phyloP scores from a whole-genome alignment of 2,113 vertebrate species.

The Gopherus flavomarginatus region DNA sequence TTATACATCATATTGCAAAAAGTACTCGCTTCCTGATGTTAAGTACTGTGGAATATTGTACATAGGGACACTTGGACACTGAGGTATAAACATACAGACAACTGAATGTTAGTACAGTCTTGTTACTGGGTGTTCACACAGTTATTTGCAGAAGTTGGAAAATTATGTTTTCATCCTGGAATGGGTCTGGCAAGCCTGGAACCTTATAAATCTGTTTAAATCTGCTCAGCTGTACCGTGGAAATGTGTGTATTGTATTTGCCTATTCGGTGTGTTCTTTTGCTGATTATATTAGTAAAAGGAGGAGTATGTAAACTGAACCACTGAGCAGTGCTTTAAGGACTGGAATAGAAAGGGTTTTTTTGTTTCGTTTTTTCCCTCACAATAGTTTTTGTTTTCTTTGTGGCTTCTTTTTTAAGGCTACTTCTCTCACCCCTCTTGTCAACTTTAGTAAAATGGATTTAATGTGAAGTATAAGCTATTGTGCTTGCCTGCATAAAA shows the following conservation, averaged over 20 bases:
- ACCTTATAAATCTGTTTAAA: constrained; percentile 48
- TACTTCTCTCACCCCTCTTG: neutral
- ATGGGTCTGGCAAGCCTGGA: neutral
- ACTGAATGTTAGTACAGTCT: constrained; percentile 57
- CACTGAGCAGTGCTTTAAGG: constrained; percentile 32
- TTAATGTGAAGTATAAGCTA: constrained; percentile 10
- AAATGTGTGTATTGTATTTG: neutral
- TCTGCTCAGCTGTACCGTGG: constrained; percentile 15
- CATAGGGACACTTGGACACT: constrained; percentile 50
- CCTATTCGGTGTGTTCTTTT: constrained; percentile 1
- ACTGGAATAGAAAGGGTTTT: constrained; percentile 22
- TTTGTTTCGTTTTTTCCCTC: constrained; percentile 50
- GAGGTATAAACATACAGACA: constrained; percentile 18
- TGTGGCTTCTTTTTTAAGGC: constrained; percentile 30
- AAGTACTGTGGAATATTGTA: constrained; percentile 48
- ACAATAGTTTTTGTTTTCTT: constrained; percentile 39
- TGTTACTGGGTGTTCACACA: constrained; percentile 38
- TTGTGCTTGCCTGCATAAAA: constrained; percentile 26
- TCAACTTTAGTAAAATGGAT: constrained; percentile 40
- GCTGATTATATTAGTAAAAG: constrained; percentile 39
- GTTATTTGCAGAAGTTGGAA: constrained; percentile 55
- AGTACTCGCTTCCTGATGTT: constrained; percentile 64
- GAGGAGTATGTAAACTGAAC: constrained; percentile 37
- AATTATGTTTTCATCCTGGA: constrained; percentile 47
- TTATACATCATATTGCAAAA: constrained; percentile 67